These are phyloP conservation scores for Protodeltote pygarga DNA, from an alignment of 2,888 invertebrate species.

Conservation along the genomic window DNA sequence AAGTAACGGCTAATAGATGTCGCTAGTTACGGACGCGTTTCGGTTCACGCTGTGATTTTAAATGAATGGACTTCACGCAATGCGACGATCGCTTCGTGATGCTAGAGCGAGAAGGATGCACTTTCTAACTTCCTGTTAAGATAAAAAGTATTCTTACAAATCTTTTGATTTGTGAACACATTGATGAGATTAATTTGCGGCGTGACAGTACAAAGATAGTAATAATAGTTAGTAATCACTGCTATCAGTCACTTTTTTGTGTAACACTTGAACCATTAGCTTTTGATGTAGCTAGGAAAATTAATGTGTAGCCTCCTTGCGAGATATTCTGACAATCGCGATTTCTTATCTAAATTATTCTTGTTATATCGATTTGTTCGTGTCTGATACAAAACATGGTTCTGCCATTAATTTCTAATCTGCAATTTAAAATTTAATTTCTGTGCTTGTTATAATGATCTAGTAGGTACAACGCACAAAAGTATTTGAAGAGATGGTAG, in stretches of 20 bases:
- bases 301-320: constrained; percentile 30
- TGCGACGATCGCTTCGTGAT: constrained; percentile 45
- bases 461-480: constrained; percentile 10
- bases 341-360: constrained; percentile 48
- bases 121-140: constrained; percentile 45
- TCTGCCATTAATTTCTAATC: constrained; percentile 25
- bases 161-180: constrained; percentile 49
- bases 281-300: constrained; percentile 37
- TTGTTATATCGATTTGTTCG: constrained; percentile 33
- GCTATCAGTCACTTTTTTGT: constrained; percentile 58
- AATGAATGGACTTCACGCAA: constrained; percentile 51
- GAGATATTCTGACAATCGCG: constrained; percentile 34
- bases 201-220: constrained; percentile 56
- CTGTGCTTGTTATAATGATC: constrained; percentile 7
- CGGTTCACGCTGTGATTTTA: constrained; percentile 45
- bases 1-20: constrained; percentile 57
- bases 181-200: constrained; percentile 55
- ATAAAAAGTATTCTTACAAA: constrained; percentile 45
- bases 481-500: constrained; percentile 13
- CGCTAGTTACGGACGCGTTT: constrained; percentile 56
- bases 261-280: constrained; percentile 20
- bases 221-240: constrained; percentile 54
- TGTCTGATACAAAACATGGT: constrained; percentile 24
- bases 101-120: constrained; percentile 43
- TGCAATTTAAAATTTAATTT: constrained; percentile 29